Base-by-base conservation (phyloP, 2,797 vertebrate genomes). In the Ceryle rudis region DNA sequence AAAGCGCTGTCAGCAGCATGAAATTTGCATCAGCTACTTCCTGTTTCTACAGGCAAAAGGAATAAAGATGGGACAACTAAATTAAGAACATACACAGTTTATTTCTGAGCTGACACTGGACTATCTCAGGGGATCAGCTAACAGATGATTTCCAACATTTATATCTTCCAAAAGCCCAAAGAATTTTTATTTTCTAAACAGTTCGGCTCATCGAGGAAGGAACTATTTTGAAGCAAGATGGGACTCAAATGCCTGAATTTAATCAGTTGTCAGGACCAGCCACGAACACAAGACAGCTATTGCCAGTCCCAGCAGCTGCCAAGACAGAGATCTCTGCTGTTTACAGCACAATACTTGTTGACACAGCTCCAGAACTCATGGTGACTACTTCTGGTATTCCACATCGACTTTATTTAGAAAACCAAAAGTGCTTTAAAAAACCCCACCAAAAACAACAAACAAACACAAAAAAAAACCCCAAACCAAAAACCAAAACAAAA, bases 21-120 rank as follows among this genome's bases (percentile, higher is more conserved):
- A 7, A 35, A 82, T 87, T 77, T 91, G 86, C 95, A 95, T 95
- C 96, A 89, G 92, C 78, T 8, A 77, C 95, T 96, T 96, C 96
- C 95, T 93, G 92, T 82, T 94, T 81, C 92, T 26, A 37, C 90
- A 39, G 89, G 91, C 93, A 73, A 65, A 25, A 79, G 78, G 78
- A 70, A 73, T 64, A 71, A 35, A 74, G 92, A 92, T 91, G 96
- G 84, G 84, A 96, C 86, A 39, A 85, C 94, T 96, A 94, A 96
- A 95, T 91, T 95, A 91, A 80, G 96, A 89, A 95, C 95, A 94
- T 69, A 57, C 86, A 90, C 84, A 83, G 84, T 85, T 92, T 93
- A 90, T 95, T 93, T 93, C 92, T 74, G 89, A 89, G 81, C 86
- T 92, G 95, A 95, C 96, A 92, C 67, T 21, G 90, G 86, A 31